These are phyloP conservation scores for Amorpha juglandis DNA, from an alignment of 2,888 invertebrate genomes.

Conservation along the genomic window DNA sequence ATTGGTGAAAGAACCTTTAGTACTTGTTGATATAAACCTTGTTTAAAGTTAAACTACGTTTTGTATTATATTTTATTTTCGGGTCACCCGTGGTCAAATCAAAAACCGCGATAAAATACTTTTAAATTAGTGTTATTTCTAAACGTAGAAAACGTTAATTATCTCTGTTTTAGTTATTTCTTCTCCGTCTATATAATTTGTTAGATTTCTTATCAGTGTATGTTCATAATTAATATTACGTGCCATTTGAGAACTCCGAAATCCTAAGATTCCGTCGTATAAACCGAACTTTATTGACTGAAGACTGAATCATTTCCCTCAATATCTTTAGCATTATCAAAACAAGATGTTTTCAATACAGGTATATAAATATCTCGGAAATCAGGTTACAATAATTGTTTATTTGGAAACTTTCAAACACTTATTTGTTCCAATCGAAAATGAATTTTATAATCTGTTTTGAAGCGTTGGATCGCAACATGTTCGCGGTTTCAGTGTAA, in stretches of 20 bases:
- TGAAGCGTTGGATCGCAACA: constrained; percentile 19
- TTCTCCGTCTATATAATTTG: too few species aligned
- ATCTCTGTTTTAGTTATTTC: too few species aligned
- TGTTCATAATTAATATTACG: background rate
- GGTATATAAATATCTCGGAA: constrained; percentile 2
- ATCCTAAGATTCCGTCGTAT: background rate
- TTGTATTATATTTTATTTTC: too few species aligned
- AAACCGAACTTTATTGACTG: background rate
- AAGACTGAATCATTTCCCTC: background rate
- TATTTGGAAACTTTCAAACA: background rate
- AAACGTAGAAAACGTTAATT: too few species aligned
- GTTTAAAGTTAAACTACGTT: too few species aligned
- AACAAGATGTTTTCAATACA: constrained; percentile 8
- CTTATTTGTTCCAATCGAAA: constrained; percentile 14
- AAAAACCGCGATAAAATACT: too few species aligned
- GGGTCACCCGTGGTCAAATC: too few species aligned
- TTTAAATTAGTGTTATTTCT: too few species aligned
- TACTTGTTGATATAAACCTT: too few species aligned
- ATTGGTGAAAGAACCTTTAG: too few species aligned
- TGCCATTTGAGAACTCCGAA: background rate
- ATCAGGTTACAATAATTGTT: background rate
- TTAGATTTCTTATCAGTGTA: too few species aligned
- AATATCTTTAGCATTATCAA: background rate
- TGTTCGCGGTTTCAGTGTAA: constrained; percentile 25
- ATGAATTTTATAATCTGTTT: constrained; percentile 11